Conservation (phyloP, 2,113 vertebrate species). For the Anarhynchus alexandrinus region DNA sequence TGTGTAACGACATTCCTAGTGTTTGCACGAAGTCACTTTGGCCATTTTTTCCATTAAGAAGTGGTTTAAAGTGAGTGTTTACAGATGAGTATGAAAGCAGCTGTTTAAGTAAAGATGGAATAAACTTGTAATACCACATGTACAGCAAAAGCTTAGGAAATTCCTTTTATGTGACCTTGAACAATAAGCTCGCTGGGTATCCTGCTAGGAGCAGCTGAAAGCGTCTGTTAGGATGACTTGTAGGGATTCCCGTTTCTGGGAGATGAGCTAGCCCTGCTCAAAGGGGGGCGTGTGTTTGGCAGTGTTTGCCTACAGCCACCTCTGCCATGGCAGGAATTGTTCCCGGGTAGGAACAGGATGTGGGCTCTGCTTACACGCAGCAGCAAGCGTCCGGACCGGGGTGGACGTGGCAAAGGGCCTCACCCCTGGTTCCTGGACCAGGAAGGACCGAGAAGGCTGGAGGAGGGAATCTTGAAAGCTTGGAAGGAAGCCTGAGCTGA, state of each 20-base stretch:
- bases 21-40: conserved; percentile 49
- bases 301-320: not conserved
- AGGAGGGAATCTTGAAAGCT: not conserved
- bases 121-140: conserved; percentile 71
- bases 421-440: conserved; percentile 10
- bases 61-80: conserved; percentile 56
- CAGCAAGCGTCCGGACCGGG: not conserved
- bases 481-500: not conserved
- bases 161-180: conserved; percentile 53
- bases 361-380: conserved; percentile 3
- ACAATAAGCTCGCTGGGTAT: conserved; percentile 60
- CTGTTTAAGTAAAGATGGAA: conserved; percentile 70
- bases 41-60: conserved; percentile 58
- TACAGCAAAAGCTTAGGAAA: conserved; percentile 67
- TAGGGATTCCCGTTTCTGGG: not conserved
- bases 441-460: not conserved
- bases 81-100: conserved; percentile 56
- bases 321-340: not conserved
- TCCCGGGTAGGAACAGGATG: conserved; percentile 18
- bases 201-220: conserved; percentile 16
- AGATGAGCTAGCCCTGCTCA: not conserved
- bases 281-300: not conserved
- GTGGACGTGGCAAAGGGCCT: conserved; percentile 13
- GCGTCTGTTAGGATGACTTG: not conserved
- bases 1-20: conserved; percentile 48